Evolutionary conservation across 2,888 invertebrate species (phyloP).

Genomic region (Euplexia lucipara): DNA sequence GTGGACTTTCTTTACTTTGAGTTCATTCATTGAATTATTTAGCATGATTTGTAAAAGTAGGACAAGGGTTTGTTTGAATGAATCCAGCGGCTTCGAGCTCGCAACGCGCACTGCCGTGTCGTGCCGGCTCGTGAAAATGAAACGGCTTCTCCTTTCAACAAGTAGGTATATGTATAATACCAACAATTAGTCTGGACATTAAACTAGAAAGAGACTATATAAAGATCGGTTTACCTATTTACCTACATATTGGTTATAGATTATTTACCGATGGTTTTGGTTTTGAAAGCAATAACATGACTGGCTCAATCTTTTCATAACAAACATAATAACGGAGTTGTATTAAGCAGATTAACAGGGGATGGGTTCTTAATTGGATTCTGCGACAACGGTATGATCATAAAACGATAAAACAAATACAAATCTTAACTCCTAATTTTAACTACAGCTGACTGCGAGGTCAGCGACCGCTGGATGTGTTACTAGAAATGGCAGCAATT

Average conservation of each 20-base stretch:
- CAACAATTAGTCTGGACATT: conserved; percentile 40
- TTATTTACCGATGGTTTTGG: conserved; percentile 10
- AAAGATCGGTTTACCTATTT: conserved; percentile 16
- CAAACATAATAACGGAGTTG: too few relatives aligned
- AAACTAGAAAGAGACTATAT: conserved; percentile 31
- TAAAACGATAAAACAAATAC: too few relatives aligned
- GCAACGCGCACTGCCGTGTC: conserved; percentile 75
- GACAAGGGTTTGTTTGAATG: conserved; percentile 28
- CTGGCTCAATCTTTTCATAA: not conserved
- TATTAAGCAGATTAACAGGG: too few relatives aligned
- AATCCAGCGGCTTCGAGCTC: conserved; percentile 57
- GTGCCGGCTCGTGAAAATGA: conserved; percentile 55
- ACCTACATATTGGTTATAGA: conserved; percentile 3
- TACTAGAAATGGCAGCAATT: too few relatives aligned
- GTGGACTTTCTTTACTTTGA: conserved; percentile 6
- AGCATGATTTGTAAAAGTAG: conserved; percentile 30
- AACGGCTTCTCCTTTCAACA: conserved; percentile 67
- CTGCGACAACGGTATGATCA: too few relatives aligned
- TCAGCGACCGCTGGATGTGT: too few relatives aligned
- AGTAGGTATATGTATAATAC: conserved; percentile 51
- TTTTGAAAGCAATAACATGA: not conserved
- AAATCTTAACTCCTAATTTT: too few relatives aligned
- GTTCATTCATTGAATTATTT: conserved; percentile 6
- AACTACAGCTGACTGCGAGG: too few relatives aligned
- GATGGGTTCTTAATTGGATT: too few relatives aligned